Percentiles rank a stretch among this genome's conserved stretches.
These are phyloP conservation scores for Alouatta palliata DNA, from an alignment of 2,113 vertebrate genomes.

Conservation along the genomic window DNA sequence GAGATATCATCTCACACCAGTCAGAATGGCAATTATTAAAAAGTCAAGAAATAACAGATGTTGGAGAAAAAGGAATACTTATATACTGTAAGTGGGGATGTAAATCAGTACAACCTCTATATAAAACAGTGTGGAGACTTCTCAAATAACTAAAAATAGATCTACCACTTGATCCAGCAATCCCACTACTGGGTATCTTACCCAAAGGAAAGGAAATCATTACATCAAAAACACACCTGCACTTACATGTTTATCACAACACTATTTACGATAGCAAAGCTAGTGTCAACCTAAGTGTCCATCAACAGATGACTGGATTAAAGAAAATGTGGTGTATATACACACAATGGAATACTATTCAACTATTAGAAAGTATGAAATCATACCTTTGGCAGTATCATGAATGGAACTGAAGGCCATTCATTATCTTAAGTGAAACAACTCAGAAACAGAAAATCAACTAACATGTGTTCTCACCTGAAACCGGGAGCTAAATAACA, in stretches of 20 bases:
- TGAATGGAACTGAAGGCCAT: background rate
- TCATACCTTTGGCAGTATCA: background rate
- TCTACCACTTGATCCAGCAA: background rate
- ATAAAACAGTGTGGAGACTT: background rate
- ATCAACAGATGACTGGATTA: background rate
- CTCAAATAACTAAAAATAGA: background rate
- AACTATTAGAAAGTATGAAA: background rate
- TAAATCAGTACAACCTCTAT: background rate
- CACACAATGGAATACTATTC: background rate
- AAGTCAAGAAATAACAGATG: too few relatives aligned
- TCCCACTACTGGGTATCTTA: background rate
- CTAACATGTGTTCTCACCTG: background rate
- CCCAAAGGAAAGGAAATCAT: background rate
- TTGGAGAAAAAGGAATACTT: too few relatives aligned
- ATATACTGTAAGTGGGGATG: background rate
- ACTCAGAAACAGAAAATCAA: background rate
- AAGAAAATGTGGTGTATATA: background rate
- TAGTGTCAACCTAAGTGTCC: background rate
- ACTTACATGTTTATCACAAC: background rate
- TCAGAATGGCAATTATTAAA: too few relatives aligned
- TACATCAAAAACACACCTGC: background rate
- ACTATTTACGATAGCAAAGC: background rate
- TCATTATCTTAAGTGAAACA: background rate
- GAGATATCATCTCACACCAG: too few relatives aligned
- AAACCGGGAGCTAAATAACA: background rate